These are phyloP conservation scores for Lophotriccus pileatus DNA, from an alignment of 2,797 vertebrate genomes.

Conservation along the genomic window DNA sequence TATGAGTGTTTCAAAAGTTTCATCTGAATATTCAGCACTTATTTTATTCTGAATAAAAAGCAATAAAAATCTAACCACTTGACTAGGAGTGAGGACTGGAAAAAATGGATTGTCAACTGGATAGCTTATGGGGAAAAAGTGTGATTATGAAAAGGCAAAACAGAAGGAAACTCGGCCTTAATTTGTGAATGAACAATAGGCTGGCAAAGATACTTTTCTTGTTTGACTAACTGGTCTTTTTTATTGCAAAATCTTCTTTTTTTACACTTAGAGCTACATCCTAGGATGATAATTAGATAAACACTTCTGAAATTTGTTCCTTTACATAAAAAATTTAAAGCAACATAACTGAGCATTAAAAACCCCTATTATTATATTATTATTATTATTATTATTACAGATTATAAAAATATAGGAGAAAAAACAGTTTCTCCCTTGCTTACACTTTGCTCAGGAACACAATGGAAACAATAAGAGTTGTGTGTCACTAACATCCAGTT, in stretches of 20 bases:
- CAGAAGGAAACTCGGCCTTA: not conserved
- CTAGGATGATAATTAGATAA: not conserved
- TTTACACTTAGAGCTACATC: not conserved
- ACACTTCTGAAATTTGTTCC: not conserved
- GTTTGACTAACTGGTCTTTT: not conserved
- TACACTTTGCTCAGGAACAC: not conserved
- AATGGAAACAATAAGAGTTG: not conserved
- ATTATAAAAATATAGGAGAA: not conserved
- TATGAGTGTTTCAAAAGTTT: not conserved
- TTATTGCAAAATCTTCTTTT: not conserved
- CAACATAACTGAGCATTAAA: not conserved
- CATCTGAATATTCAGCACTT: not conserved
- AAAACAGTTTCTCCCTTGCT: not conserved
- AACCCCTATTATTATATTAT: not conserved
- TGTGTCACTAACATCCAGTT: not conserved
- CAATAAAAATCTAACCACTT: not conserved
- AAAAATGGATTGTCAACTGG: not conserved
- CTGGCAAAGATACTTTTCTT: not conserved
- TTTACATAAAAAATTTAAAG: not conserved
- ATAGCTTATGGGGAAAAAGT: not conserved
- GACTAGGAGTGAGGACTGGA: not conserved
- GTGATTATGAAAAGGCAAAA: not conserved
- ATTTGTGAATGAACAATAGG: conserved; percentile 9
- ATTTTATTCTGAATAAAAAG: not conserved
- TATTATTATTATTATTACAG: not conserved